These are phyloP conservation scores for Zoanthus solanderi DNA, from an alignment of 92 coral and sea anemone species.

Conservation along the genomic window DNA sequence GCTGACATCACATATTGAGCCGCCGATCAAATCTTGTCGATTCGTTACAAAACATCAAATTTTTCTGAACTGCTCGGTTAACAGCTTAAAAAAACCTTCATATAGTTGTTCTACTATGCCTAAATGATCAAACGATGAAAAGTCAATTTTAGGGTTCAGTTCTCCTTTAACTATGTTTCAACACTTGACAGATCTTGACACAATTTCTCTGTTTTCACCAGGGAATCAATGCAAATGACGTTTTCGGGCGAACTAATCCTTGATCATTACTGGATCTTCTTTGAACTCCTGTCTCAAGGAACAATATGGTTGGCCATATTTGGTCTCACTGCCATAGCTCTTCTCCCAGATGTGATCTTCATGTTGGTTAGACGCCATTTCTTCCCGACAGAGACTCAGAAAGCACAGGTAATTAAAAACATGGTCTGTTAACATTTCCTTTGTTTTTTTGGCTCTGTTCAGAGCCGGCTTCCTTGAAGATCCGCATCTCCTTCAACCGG, in stretches of 20 bases:
- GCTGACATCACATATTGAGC: too few relatives aligned
- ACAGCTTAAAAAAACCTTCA: too few relatives aligned
- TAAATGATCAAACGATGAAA: too few relatives aligned
- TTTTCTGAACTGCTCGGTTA: too few relatives aligned
- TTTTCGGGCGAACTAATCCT: constrained; percentile 64
- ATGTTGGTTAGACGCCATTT: constrained; percentile 88
- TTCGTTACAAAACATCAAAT: too few relatives aligned
- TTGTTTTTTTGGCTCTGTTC: too few relatives aligned
- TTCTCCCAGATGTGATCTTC: constrained; percentile 84
- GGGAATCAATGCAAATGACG: constrained; percentile 75
- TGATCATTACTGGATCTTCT: constrained; percentile 84
- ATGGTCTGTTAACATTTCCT: neutral
- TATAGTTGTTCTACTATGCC: too few relatives aligned
- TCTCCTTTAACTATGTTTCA: too few relatives aligned
- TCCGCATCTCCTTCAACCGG: too few relatives aligned
- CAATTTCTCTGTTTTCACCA: constrained; percentile 24
- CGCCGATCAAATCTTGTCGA: too few relatives aligned
- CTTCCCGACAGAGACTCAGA: constrained; percentile 86
- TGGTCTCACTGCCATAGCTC: constrained; percentile 62
- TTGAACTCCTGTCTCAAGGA: constrained; percentile 71
- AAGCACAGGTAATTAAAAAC: constrained; percentile 78
- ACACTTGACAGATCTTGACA: neutral
- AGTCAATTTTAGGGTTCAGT: too few relatives aligned
- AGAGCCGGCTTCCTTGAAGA: too few relatives aligned
- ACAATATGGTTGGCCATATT: constrained; percentile 84